phyloP scores from a whole-genome alignment of 2,888 invertebrate genomes.

The Euzophera pinguis region DNA sequence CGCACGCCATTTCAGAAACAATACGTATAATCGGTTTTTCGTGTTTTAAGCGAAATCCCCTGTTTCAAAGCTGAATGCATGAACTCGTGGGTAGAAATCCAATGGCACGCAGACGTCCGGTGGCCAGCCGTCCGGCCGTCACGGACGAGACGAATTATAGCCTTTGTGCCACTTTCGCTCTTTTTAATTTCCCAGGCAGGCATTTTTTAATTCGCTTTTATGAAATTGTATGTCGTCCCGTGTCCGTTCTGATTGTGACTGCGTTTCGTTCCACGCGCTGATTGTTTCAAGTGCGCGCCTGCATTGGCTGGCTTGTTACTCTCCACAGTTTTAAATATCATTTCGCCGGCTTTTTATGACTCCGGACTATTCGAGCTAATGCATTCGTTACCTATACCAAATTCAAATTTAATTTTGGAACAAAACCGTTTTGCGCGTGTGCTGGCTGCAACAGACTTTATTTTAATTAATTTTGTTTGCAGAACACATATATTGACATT shows the following conservation, averaged over 20 bases:
- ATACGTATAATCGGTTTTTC: conserved; percentile 69
- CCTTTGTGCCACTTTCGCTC: conserved; percentile 70
- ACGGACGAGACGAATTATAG: conserved; percentile 69
- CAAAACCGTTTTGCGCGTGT: neutral
- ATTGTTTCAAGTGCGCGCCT: conserved; percentile 43
- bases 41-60: conserved; percentile 61
- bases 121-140: conserved; percentile 50
- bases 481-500: too few species aligned
- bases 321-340: conserved; percentile 21
- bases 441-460: neutral
- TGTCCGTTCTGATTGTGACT: conserved; percentile 53
- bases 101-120: conserved; percentile 44
- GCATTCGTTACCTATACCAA: neutral
- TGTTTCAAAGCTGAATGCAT: conserved; percentile 44
- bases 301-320: conserved; percentile 29
- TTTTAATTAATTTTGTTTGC: neutral
- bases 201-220: conserved; percentile 73
- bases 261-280: conserved; percentile 42
- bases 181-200: conserved; percentile 70
- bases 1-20: conserved; percentile 55
- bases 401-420: neutral
- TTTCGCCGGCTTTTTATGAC: conserved; percentile 1
- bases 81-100: conserved; percentile 22
- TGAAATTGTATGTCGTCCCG: conserved; percentile 61
- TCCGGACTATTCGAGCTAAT: neutral